These are phyloP conservation scores for Drosophila sp. DNA, from an alignment of 1,140 invertebrate genomes.

Conservation along the genomic window DNA sequence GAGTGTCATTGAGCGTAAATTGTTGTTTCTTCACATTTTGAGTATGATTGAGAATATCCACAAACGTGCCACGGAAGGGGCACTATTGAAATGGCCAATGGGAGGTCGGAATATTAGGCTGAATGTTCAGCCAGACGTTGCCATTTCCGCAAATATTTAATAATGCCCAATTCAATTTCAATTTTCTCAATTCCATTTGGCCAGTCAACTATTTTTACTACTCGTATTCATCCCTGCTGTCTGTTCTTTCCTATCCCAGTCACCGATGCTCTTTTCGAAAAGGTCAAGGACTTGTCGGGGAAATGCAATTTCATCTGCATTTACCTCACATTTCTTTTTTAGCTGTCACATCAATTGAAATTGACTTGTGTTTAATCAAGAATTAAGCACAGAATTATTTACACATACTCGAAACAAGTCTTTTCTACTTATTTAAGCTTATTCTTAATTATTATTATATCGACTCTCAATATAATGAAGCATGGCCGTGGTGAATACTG, in stretches of 20 bases:
- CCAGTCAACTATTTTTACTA: conserved; percentile 67
- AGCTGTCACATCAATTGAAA: conserved; percentile 38
- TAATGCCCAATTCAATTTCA: conserved; percentile 63
- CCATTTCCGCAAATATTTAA: conserved; percentile 71
- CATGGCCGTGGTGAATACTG: no score
- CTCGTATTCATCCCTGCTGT: conserved; percentile 30
- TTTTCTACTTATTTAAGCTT: no score
- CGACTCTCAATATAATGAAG: no score
- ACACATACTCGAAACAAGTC: no score
- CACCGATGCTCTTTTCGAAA: conserved; percentile 68
- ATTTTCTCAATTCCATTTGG: conserved; percentile 44
- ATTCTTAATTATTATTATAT: no score
- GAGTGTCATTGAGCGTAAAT: conserved; percentile 83
- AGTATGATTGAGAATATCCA: conserved; percentile 84
- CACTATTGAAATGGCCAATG: background rate
- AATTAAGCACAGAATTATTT: conserved; percentile 1
- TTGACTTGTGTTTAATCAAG: conserved; percentile 67
- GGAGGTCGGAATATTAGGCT: background rate
- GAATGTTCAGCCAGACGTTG: conserved; percentile 38
- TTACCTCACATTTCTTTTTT: conserved; percentile 47
- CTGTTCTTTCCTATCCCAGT: background rate
- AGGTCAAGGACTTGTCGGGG: conserved; percentile 75
- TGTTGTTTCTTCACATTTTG: conserved; percentile 83
- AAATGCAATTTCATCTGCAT: conserved; percentile 76
- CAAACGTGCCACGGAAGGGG: conserved; percentile 44